These are phyloP conservation scores for Hippotragus niger DNA, from an alignment of 2,113 vertebrate genomes.

Conservation along the genomic window DNA sequence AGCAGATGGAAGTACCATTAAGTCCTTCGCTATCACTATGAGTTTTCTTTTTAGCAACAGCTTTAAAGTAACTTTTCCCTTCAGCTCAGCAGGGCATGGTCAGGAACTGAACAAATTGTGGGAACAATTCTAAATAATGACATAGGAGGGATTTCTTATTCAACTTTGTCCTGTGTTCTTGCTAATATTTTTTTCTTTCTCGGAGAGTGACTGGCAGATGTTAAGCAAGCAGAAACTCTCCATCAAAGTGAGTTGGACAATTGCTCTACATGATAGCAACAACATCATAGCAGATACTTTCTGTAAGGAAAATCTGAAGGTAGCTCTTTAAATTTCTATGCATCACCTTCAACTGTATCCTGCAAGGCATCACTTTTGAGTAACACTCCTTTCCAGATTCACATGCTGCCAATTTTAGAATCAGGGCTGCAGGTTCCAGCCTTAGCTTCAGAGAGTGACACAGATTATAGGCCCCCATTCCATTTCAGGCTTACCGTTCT, in stretches of 20 bases:
- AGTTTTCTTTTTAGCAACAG: neutral
- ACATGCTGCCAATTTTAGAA: neutral
- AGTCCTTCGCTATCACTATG: neutral
- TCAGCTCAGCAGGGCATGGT: neutral
- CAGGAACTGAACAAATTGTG: neutral
- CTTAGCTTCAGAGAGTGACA: neutral
- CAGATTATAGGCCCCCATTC: neutral
- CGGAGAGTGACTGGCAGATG: neutral
- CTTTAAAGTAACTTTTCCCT: neutral
- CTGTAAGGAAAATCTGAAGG: neutral
- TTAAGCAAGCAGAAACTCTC: neutral
- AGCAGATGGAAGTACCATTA: neutral
- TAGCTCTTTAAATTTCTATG: neutral
- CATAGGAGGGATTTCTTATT: neutral
- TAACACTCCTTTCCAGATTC: neutral
- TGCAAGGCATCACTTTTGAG: neutral
- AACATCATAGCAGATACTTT: neutral
- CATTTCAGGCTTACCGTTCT: conserved; percentile 78
- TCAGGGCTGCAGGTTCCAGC: neutral
- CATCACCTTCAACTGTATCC: neutral
- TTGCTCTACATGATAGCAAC: neutral
- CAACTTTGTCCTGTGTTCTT: neutral
- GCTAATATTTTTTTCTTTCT: neutral
- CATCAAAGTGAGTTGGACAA: neutral
- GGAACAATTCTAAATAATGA: neutral